A percentile compares a stretch with the other conserved stretches of the same genome.
Evolutionary conservation across 2,888 invertebrate genomes (phyloP).

Genomic region (Cryptophagus acutangulus): DNA sequence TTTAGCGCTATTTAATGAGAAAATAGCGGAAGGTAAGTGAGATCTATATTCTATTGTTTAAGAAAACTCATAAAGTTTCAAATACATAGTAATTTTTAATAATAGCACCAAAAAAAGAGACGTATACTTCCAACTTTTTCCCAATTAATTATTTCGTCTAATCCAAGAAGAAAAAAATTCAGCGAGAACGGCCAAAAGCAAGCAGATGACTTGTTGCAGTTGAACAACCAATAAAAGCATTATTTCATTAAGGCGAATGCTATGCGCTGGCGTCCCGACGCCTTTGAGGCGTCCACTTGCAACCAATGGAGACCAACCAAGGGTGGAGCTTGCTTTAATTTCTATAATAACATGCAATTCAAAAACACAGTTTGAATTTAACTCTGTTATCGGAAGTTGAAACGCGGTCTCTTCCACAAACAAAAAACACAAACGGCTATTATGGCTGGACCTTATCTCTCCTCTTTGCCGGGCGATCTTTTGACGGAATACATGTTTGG

Average conservation of each 20-base stretch:
- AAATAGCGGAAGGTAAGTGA: no score
- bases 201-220: constrained; percentile 25
- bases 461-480: constrained; percentile 81
- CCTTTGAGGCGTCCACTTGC: constrained; percentile 39
- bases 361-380: constrained; percentile 33
- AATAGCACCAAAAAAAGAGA: background rate
- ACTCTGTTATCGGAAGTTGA: constrained; percentile 25
- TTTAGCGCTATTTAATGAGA: no score
- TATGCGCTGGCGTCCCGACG: constrained; percentile 45
- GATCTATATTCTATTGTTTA: no score
- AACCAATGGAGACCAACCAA: constrained; percentile 40
- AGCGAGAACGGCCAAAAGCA: background rate
- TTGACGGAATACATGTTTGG: constrained; percentile 92
- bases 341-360: constrained; percentile 33
- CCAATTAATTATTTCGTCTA: no score
- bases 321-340: constrained; percentile 44
- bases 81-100: no score
- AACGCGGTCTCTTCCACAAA: background rate
- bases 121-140: background rate
- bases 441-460: constrained; percentile 84
- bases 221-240: constrained; percentile 41
- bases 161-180: background rate
- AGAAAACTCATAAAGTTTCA: no score
- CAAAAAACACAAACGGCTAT: constrained; percentile 4
- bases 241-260: constrained; percentile 35